These are phyloP conservation scores for Phrynocephalus guinanensis DNA, from an alignment of 2,797 vertebrate species.

Conservation along the genomic window DNA sequence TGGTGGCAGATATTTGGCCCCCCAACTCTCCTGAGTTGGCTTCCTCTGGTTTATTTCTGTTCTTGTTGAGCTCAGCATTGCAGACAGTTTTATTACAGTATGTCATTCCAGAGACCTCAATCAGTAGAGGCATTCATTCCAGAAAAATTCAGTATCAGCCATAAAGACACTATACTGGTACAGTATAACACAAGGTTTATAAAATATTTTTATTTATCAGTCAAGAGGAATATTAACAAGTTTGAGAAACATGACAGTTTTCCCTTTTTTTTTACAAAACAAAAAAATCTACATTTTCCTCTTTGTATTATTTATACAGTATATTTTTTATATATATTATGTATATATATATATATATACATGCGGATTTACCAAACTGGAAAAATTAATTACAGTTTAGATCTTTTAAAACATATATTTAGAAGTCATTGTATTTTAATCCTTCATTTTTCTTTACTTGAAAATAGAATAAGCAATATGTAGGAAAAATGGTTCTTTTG, in stretches of 20 bases:
- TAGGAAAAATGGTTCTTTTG: slow-evolving; percentile 59
- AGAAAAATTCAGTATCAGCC: background rate
- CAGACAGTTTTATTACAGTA: slow-evolving; percentile 30
- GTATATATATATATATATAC: slow-evolving; percentile 37
- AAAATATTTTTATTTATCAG: slow-evolving; percentile 65
- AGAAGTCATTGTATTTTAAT: slow-evolving; percentile 65
- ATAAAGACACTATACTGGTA: slow-evolving; percentile 49
- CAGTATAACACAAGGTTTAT: slow-evolving; percentile 34
- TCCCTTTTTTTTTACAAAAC: slow-evolving; percentile 75
- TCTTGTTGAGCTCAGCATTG: background rate
- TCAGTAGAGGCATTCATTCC: slow-evolving; percentile 30
- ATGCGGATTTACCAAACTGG: slow-evolving; percentile 72
- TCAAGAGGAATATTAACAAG: slow-evolving; percentile 58
- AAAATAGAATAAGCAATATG: slow-evolving; percentile 73
- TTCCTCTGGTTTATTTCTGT: too few relatives aligned
- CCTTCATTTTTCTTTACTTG: slow-evolving; percentile 61
- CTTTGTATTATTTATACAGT: slow-evolving; percentile 58
- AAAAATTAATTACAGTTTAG: slow-evolving; percentile 71
- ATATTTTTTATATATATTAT: background rate
- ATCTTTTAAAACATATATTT: slow-evolving; percentile 62
- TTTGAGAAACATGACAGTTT: slow-evolving; percentile 69
- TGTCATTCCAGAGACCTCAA: background rate
- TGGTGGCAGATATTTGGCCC: too few relatives aligned
- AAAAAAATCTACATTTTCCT: slow-evolving; percentile 61
- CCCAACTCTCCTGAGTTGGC: too few relatives aligned